phyloP scores from a whole-genome alignment of 2,113 vertebrate genomes.

The Lethenteron camtschaticum region DNA sequence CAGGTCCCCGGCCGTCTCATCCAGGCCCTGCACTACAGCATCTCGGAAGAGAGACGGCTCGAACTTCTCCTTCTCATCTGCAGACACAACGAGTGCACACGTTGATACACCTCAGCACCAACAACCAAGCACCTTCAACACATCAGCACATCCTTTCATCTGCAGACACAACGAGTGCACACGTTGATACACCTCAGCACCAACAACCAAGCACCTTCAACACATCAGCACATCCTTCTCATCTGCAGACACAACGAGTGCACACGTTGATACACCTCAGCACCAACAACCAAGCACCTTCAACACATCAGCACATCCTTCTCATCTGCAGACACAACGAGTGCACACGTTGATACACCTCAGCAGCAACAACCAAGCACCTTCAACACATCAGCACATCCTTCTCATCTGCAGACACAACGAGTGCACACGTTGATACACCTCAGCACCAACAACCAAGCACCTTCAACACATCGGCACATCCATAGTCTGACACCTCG shows the following conservation, averaged over 20 bases:
- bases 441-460: not conserved
- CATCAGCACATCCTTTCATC: not conserved
- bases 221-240: slow-evolving; percentile 37
- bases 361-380: no score
- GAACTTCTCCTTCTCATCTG: slow-evolving; percentile 97
- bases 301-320: not conserved
- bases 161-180: no score
- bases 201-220: no score
- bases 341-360: no score
- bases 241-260: slow-evolving; percentile 28
- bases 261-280: not conserved
- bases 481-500: no score
- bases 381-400: slow-evolving; percentile 15
- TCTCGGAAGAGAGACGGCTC: slow-evolving; percentile 78
- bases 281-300: not conserved
- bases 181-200: no score
- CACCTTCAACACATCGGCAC: no score
- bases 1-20: slow-evolving; percentile 54
- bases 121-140: not conserved
- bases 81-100: slow-evolving; percentile 10
- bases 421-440: not conserved
- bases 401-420: slow-evolving; percentile 56
- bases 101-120: not conserved
- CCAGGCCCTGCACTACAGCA: slow-evolving; percentile 60
- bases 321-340: no score